Evolutionary conservation across 2,797 vertebrate species (phyloP).

Genomic region (Dendrocincla tyrannina): DNA sequence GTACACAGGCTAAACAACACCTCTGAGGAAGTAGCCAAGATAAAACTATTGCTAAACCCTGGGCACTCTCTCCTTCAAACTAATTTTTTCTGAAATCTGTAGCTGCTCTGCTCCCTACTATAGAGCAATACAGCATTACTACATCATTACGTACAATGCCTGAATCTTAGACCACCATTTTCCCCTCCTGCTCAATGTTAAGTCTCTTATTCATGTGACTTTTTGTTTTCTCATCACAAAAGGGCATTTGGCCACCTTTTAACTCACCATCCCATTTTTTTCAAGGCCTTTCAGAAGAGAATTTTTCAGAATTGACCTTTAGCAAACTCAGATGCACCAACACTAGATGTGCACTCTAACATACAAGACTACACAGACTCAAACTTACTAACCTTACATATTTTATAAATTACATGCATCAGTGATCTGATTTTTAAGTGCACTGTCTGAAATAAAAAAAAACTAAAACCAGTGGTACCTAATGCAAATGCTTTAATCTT

Average conservation of each 20-base stretch:
- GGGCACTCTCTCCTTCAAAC: background rate
- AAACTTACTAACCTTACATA: background rate
- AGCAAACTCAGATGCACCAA: background rate
- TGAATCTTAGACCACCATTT: background rate
- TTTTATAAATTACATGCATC: background rate
- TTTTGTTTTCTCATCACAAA: background rate
- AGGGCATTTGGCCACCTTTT: background rate
- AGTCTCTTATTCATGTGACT: background rate
- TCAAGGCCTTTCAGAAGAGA: background rate
- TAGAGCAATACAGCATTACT: background rate
- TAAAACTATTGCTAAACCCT: background rate
- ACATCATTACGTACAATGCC: background rate
- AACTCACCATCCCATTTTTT: background rate
- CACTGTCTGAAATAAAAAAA: background rate
- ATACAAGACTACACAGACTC: background rate
- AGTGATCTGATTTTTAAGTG: background rate
- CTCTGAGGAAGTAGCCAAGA: fast-evolving
- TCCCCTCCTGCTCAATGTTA: background rate
- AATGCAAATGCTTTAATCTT: background rate
- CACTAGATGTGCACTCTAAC: background rate
- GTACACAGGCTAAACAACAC: background rate
- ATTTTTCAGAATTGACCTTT: background rate
- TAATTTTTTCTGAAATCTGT: background rate
- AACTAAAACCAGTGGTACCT: fast-evolving
- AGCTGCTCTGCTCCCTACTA: background rate